A percentile compares a stretch with the other conserved stretches of the same genome.
These are phyloP conservation scores for Hirtodrosophila alboralis DNA, from an alignment of 2,888 invertebrate genomes.

Conservation along the genomic window DNA sequence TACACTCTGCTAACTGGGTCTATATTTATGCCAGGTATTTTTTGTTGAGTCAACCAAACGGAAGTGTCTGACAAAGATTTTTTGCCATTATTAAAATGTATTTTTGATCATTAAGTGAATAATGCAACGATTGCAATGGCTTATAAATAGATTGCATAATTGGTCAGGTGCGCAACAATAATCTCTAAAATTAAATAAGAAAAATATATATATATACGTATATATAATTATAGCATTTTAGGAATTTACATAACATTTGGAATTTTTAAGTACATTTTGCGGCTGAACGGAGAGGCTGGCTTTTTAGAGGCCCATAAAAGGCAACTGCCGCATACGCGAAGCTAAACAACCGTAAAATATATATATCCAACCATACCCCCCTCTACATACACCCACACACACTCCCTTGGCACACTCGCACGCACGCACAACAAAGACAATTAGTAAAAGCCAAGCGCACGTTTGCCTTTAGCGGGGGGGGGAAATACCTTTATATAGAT, in stretches of 20 bases:
- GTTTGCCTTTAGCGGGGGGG: slow-evolving; percentile 30
- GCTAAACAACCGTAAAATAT: slow-evolving; percentile 78
- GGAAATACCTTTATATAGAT: not conserved
- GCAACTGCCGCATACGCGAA: slow-evolving; percentile 71
- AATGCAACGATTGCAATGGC: slow-evolving; percentile 28
- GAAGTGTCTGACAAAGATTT: slow-evolving; percentile 57
- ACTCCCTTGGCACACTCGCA: slow-evolving; percentile 27
- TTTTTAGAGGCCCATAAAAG: slow-evolving; percentile 62
- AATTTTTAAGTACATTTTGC: slow-evolving; percentile 59
- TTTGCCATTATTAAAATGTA: slow-evolving; percentile 61
- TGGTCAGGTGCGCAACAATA: slow-evolving; percentile 57
- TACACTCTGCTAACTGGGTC: slow-evolving; percentile 36
- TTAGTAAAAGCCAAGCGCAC: slow-evolving; percentile 68
- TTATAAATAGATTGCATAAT: slow-evolving; percentile 49
- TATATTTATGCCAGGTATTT: slow-evolving; percentile 17
- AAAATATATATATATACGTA: not conserved
- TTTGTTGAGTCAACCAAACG: slow-evolving; percentile 65
- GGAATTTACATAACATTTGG: slow-evolving; percentile 61
- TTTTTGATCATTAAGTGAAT: slow-evolving; percentile 68
- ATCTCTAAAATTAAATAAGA: slow-evolving; percentile 6
- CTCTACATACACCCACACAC: slow-evolving; percentile 6
- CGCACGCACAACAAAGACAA: slow-evolving; percentile 73
- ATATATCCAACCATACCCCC: slow-evolving; percentile 53
- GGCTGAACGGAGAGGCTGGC: slow-evolving; percentile 40
- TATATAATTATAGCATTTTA: slow-evolving; percentile 10